Conservation (phyloP, 30 jellyfish, hydroid and myxozoan species). For the Turritopsis rubra region DNA sequence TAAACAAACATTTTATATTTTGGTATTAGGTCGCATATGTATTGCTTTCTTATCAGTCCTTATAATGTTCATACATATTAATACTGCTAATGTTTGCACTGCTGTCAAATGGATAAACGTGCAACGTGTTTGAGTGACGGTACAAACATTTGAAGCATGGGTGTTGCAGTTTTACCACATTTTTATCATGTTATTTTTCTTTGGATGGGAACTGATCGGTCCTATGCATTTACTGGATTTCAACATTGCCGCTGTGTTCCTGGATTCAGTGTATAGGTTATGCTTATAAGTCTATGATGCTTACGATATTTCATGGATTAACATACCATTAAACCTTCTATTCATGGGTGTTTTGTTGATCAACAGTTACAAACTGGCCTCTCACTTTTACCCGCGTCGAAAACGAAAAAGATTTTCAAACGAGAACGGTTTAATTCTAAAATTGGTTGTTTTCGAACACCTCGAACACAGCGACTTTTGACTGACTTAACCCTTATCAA, state of each 20-base stretch:
- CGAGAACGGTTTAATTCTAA: too few species aligned
- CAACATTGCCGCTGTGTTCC: conserved; percentile 5
- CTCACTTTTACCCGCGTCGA: too few species aligned
- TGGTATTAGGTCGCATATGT: neutral
- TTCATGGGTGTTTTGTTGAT: too few species aligned
- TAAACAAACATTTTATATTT: neutral
- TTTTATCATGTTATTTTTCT: neutral
- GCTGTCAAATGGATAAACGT: neutral
- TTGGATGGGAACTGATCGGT: conserved; percentile 3
- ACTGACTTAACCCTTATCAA: neutral
- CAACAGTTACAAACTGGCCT: too few species aligned
- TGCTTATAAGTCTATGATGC: too few species aligned
- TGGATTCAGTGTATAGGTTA: too few species aligned
- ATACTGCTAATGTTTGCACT: conserved; percentile 7
- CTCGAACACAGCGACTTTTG: conserved; percentile 1
- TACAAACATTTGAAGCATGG: conserved; percentile 13
- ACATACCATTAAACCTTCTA: too few species aligned
- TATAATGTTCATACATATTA: too few species aligned
- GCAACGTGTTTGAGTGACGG: conserved; percentile 14
- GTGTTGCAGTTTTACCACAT: too few species aligned
- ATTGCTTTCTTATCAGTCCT: neutral
- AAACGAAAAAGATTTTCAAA: too few species aligned
- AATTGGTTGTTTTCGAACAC: too few species aligned
- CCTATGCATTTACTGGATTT: neutral
- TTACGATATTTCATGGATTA: too few species aligned